phyloP scores from a whole-genome alignment of 2,113 vertebrate genomes.

The Aldabrachelys gigantea region DNA sequence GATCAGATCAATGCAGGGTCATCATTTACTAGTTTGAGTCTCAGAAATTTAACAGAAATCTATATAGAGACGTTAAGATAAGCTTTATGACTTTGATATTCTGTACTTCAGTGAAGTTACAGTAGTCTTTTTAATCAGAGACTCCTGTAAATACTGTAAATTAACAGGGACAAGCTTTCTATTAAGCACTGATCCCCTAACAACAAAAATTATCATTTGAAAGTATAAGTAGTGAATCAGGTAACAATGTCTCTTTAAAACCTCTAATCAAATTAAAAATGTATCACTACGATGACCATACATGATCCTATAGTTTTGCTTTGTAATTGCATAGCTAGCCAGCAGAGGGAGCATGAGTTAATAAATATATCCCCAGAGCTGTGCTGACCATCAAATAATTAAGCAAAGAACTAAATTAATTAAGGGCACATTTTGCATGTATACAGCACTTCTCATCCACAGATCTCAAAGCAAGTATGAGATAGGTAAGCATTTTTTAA shows the following conservation, averaged over 20 bases:
- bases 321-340: conserved; percentile 58
- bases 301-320: background rate
- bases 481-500: background rate
- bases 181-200: background rate
- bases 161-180: rapidly evolving
- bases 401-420: background rate
- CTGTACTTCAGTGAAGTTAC: background rate
- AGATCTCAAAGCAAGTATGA: background rate
- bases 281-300: rapidly evolving
- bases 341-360: conserved; percentile 76
- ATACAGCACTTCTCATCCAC: background rate
- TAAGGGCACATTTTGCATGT: rapidly evolving
- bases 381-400: rapidly evolving
- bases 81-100: background rate
- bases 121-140: background rate
- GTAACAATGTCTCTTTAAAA: background rate
- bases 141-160: background rate
- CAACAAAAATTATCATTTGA: background rate
- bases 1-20: background rate
- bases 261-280: background rate
- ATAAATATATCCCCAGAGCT: background rate
- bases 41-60: background rate
- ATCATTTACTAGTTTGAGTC: background rate
- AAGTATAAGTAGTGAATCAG: rapidly evolving
- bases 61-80: background rate